A percentile compares a stretch with the other conserved stretches of the same genome.
phyloP scores from a whole-genome alignment of 1,140 invertebrate species.

The Laupala kohalensis region DNA sequence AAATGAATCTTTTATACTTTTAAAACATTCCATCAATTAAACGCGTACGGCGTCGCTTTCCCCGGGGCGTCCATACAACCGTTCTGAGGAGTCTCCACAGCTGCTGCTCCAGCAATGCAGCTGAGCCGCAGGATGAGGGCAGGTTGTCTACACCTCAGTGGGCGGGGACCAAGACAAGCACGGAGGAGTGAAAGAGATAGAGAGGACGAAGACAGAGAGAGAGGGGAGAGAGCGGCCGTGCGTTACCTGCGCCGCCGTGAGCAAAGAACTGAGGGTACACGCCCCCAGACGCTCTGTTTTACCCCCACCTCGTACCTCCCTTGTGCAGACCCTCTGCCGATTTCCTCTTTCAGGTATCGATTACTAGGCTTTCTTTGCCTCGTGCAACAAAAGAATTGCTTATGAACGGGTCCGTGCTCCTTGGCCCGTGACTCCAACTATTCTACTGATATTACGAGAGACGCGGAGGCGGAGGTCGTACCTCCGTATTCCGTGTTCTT shows the following conservation, averaged over 20 bases:
- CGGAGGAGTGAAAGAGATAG: not conserved
- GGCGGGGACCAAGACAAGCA: no score
- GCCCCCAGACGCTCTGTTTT: not conserved
- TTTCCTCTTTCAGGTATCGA: not conserved
- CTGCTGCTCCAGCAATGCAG: not conserved
- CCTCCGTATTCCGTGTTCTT: no score
- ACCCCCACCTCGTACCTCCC: not conserved
- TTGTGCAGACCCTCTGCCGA: no score
- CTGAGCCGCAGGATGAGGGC: not conserved
- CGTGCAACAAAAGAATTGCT: not conserved
- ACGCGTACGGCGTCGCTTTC: no score
- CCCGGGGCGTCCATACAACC: no score
- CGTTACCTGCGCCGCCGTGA: not conserved
- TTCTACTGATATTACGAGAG: no score
- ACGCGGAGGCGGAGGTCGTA: no score
- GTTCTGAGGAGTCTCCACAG: no score
- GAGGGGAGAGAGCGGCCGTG: not conserved
- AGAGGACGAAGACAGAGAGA: no score
- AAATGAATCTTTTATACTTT: no score
- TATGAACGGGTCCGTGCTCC: not conserved
- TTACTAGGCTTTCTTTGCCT: not conserved
- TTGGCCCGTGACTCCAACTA: not conserved
- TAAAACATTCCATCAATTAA: no score
- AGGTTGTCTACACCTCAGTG: not conserved
- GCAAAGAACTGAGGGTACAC: not conserved